Evolutionary conservation across 2,888 invertebrate species (phyloP).

Genomic region (Phlogophora meticulosa): DNA sequence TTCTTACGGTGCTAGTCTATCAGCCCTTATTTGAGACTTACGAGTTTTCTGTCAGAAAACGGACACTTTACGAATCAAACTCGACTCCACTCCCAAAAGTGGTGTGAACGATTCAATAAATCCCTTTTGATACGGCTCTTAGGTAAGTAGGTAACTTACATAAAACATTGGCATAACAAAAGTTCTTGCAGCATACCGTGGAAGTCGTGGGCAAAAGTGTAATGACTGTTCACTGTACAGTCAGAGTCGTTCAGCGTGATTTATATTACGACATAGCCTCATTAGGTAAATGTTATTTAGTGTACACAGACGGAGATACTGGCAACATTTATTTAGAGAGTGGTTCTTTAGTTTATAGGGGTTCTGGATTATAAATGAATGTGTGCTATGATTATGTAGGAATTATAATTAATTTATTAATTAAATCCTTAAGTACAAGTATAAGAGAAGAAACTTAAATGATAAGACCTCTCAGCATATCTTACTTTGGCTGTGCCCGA

Average conservation of each 20-base stretch:
- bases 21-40: neutral
- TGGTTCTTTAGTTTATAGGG: conserved; percentile 10
- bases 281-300: conserved; percentile 60
- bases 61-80: neutral
- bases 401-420: neutral
- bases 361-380: neutral
- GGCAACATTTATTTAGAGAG: conserved; percentile 43
- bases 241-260: conserved; percentile 56
- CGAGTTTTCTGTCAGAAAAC: neutral
- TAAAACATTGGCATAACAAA: conserved; percentile 45
- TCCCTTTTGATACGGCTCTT: conserved; percentile 20
- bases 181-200: conserved; percentile 42
- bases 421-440: too few species aligned
- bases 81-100: neutral
- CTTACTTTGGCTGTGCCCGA: too few species aligned
- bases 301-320: conserved; percentile 36
- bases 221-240: conserved; percentile 42
- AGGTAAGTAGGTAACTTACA: conserved; percentile 7
- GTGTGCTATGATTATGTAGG: neutral
- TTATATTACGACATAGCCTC: conserved; percentile 59
- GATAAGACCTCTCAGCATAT: too few species aligned
- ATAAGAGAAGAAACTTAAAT: too few species aligned
- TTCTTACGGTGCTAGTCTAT: too few species aligned
- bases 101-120: conserved; percentile 25
- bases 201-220: conserved; percentile 48